Base-by-base conservation (phyloP, 2,888 invertebrate species). In the Noctua janthina region DNA sequence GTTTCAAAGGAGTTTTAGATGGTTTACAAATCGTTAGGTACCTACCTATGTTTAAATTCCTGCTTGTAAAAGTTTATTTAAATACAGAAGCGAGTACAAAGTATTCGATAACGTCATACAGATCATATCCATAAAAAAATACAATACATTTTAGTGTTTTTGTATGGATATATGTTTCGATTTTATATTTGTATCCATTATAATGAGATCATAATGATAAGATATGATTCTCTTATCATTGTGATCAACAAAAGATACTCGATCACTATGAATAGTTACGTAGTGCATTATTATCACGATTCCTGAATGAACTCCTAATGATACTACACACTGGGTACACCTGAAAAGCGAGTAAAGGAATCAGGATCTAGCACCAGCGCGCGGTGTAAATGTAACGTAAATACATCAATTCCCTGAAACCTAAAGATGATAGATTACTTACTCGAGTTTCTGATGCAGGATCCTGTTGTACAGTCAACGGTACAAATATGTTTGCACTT, bases 1-100 rank as follows among this genome's bases (percentile, higher is more conserved):
- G 43, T 39, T 82, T 35, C 23, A 66, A 76, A 76, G 10, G 35
- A 62, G 62, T 68, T 46, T 68, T 29, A 20, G 10, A 54, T 69
- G 20, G 35, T 1, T 81, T 35, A 46, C 75, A 46, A 59, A 62
- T 59, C 10, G 39, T 49, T 17, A 23, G 49, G 39, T 76, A 59
- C n/a, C 15, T 76, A 59, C n/a, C 15, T 20, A 54, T 49, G 8
- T 8, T 70, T n/a, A 39, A 29, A 13, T 75, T 10, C 3, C 29
- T 15, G 8, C 39, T 20, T 51, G 20, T 5, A 29, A 11, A 73
- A 35, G 11, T 35, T 56, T 73, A 17, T 56, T 23, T 23, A n/a
- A 11, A 43, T 15, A 17, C 3, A 20, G 51, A 39, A 43, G n/a
- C 20, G 17, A 35, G 35, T 49, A 7, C 29, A 68, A 7, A 13